phyloP scores from a whole-genome alignment of 2,888 invertebrate species.

The Cheilosia pagana region DNA sequence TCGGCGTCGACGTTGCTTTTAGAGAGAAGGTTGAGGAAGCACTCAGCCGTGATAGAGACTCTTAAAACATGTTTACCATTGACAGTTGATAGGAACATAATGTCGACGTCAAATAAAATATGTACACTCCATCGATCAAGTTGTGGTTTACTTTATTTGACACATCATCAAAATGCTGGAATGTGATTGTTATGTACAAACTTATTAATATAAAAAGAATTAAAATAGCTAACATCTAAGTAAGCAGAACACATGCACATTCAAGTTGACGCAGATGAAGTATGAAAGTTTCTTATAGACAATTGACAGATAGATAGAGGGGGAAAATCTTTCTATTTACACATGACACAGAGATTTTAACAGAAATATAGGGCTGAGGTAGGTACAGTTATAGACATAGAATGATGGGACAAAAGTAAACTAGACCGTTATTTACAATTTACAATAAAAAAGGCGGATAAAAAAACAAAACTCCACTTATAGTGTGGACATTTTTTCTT shows the following conservation, averaged over 20 bases:
- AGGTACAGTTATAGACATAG: slow-evolving; percentile 41
- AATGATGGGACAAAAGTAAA: slow-evolving; percentile 29
- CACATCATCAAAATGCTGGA: background rate
- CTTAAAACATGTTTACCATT: slow-evolving; percentile 14
- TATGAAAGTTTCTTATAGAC: slow-evolving; percentile 47
- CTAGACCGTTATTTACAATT: slow-evolving; percentile 60
- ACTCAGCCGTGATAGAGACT: background rate
- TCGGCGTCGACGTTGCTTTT: background rate
- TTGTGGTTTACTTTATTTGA: background rate
- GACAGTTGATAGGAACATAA: slow-evolving; percentile 29
- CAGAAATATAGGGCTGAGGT: background rate
- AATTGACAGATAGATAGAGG: slow-evolving; percentile 42
- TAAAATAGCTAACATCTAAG: slow-evolving; percentile 24
- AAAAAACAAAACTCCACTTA: slow-evolving; percentile 61
- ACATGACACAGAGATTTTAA: slow-evolving; percentile 36
- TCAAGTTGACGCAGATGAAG: slow-evolving; percentile 68
- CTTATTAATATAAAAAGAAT: background rate
- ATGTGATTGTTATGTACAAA: slow-evolving; percentile 13
- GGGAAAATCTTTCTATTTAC: slow-evolving; percentile 61
- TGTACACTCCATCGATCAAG: background rate
- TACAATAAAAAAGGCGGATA: slow-evolving; percentile 18
- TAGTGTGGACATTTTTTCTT: slow-evolving; percentile 56
- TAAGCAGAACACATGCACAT: slow-evolving; percentile 66
- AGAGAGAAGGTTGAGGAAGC: background rate
- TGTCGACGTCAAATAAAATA: slow-evolving; percentile 10